Evolutionary conservation across 1,140 invertebrate species (phyloP).

Genomic region (Cydia strobilella): DNA sequence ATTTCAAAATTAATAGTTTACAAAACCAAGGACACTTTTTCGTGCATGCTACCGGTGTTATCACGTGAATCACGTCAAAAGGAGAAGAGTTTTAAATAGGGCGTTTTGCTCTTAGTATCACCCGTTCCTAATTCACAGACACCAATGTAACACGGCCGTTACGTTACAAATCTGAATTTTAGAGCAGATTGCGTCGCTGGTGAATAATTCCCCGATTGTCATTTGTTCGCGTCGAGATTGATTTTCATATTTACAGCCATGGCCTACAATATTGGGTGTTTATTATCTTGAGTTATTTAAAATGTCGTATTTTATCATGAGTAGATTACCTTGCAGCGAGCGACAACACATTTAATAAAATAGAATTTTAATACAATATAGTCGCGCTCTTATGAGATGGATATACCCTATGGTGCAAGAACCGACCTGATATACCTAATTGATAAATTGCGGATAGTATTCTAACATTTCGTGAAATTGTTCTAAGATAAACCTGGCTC

Average conservation of each 20-base stretch:
- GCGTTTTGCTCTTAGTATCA: background rate
- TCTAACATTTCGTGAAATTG: too few species aligned
- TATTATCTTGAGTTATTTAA: background rate
- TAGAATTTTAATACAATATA: background rate
- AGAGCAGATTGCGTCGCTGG: slow-evolving; percentile 60
- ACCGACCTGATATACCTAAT: too few species aligned
- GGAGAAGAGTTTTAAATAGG: too few species aligned
- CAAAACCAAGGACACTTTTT: too few species aligned
- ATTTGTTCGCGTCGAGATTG: slow-evolving; percentile 57
- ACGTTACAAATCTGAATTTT: slow-evolving; percentile 67
- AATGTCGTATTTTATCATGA: background rate
- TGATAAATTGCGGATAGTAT: too few species aligned
- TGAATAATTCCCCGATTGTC: slow-evolving; percentile 57
- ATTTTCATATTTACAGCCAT: slow-evolving; percentile 60
- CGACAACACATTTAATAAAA: background rate
- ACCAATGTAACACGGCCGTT: slow-evolving; percentile 67
- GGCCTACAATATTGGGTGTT: background rate
- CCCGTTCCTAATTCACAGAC: slow-evolving; percentile 34
- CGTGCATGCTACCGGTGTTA: too few species aligned
- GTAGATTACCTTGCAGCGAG: background rate
- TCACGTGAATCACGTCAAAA: too few species aligned
- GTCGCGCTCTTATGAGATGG: too few species aligned
- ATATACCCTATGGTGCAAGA: too few species aligned
- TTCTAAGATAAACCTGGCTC: too few species aligned
- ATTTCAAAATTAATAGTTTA: too few species aligned